phyloP scores from a whole-genome alignment of 2,888 invertebrate genomes.

The Sinohyriopsis cumingii region DNA sequence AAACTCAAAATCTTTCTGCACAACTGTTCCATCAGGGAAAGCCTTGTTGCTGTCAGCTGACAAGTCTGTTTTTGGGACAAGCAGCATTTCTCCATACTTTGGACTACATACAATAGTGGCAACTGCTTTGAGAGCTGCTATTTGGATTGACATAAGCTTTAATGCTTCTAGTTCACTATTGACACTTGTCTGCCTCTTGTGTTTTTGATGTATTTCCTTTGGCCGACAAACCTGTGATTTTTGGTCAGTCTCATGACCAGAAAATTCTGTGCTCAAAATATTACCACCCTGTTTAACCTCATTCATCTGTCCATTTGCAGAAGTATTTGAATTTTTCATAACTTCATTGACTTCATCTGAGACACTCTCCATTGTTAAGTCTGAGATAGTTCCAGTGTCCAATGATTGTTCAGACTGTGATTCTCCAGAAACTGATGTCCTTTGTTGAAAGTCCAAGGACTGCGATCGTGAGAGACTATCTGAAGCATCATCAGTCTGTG shows the following conservation, averaged over 20 bases:
- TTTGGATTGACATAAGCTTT: conserved; percentile 73
- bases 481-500: too few species aligned
- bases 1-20: conserved; percentile 59
- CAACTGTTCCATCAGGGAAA: conserved; percentile 50
- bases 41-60: conserved; percentile 54
- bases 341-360: too few species aligned
- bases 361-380: too few species aligned
- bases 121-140: conserved; percentile 77
- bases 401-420: too few species aligned
- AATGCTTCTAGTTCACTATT: conserved; percentile 21
- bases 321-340: too few species aligned
- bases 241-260: not conserved
- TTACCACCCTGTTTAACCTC: not conserved
- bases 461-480: too few species aligned
- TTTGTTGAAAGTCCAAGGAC: too few species aligned
- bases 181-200: conserved; percentile 8
- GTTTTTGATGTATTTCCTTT: conserved; percentile 10
- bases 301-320: not conserved
- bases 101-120: conserved; percentile 75
- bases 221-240: conserved; percentile 15
- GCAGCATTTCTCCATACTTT: conserved; percentile 76
- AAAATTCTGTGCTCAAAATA: not conserved
- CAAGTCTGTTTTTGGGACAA: conserved; percentile 73
- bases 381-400: too few species aligned
- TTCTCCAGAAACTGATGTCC: too few species aligned